A percentile compares a stretch with the other conserved stretches of the same genome.
phyloP scores from a whole-genome alignment of 2,888 invertebrate species.

The Drosophila quinaria region DNA sequence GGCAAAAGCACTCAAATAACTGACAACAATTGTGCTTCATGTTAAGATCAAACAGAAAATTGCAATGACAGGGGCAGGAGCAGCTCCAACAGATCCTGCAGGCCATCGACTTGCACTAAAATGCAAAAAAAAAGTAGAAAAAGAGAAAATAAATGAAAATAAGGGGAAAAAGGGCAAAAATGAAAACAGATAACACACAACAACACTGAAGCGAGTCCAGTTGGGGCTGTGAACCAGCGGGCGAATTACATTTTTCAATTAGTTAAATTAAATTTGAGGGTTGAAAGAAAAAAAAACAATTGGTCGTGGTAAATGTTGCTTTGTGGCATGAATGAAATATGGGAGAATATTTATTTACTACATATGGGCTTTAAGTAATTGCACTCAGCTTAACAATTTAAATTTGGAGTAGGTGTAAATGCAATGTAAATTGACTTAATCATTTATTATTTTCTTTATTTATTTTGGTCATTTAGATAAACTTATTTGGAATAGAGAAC shows the following conservation, averaged over 20 bases:
- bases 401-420: too few relatives aligned
- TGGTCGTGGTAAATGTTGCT: background rate
- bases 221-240: slow-evolving; percentile 68
- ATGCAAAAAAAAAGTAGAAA: slow-evolving; percentile 26
- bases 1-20: slow-evolving; percentile 33
- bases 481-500: too few relatives aligned
- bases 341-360: background rate
- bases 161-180: background rate
- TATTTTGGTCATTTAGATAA: too few relatives aligned
- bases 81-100: slow-evolving; percentile 25
- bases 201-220: slow-evolving; percentile 34
- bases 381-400: too few relatives aligned
- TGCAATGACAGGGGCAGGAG: slow-evolving; percentile 29
- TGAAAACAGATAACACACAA: slow-evolving; percentile 8
- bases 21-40: slow-evolving; percentile 23
- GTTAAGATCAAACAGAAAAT: slow-evolving; percentile 39
- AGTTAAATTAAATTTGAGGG: slow-evolving; percentile 81
- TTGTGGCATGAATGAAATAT: background rate
- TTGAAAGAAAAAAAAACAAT: background rate
- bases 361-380: background rate
- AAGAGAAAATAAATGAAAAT: background rate
- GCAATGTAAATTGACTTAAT: too few relatives aligned
- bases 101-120: slow-evolving; percentile 39
- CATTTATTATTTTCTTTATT: too few relatives aligned
- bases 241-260: slow-evolving; percentile 85